Percentiles rank a stretch among this genome's conserved stretches.
Evolutionary conservation across 2,113 vertebrate species (phyloP).

Genomic region (Acanthisitta chloris): DNA sequence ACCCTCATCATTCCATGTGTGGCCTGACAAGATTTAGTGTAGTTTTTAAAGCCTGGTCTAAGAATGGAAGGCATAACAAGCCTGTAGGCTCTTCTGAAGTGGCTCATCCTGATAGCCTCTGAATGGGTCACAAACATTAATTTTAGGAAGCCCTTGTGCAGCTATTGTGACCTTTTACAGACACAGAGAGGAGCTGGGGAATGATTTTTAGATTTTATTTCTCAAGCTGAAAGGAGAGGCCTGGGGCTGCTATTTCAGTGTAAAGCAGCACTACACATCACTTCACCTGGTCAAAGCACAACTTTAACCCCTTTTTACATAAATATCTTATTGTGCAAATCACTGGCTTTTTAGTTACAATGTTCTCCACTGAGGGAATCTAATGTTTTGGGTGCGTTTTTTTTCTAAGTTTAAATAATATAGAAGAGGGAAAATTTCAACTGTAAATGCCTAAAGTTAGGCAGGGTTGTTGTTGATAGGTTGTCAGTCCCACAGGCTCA

Average conservation of each 20-base stretch:
- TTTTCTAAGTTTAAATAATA: too few species aligned
- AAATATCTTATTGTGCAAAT: not conserved
- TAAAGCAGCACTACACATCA: not conserved
- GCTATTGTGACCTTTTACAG: not conserved
- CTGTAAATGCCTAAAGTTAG: not conserved
- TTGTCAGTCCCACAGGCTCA: fast-evolving
- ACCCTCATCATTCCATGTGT: not conserved
- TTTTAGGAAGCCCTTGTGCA: not conserved
- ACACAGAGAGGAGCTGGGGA: fast-evolving
- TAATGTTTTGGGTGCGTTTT: too few species aligned
- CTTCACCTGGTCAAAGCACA: not conserved
- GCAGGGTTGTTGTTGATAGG: not conserved
- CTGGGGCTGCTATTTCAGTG: not conserved
- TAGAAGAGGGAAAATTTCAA: not conserved
- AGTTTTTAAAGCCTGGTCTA: not conserved
- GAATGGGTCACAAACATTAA: not conserved
- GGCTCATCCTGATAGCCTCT: not conserved
- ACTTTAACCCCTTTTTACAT: not conserved
- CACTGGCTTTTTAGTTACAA: not conserved
- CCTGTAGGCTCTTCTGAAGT: not conserved
- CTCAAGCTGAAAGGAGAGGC: not conserved
- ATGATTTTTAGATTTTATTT: not conserved
- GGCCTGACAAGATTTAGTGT: not conserved
- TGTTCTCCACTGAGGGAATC: not conserved
- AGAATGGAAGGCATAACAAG: not conserved